These are phyloP conservation scores for Hypomecis atomaria DNA, from an alignment of 2,888 invertebrate species.

Conservation along the genomic window DNA sequence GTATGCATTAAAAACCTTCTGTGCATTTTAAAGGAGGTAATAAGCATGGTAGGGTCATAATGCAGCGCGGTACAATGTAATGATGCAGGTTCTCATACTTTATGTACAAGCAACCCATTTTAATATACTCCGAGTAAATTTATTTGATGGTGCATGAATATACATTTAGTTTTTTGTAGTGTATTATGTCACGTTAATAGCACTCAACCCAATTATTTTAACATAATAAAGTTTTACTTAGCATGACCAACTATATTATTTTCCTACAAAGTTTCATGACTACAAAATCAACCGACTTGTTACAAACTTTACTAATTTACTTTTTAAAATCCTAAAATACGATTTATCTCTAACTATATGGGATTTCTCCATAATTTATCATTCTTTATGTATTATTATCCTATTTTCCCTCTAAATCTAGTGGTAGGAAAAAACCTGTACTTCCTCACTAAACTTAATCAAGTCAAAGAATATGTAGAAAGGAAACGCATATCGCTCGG, in stretches of 20 bases:
- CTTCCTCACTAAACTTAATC: slow-evolving; percentile 15
- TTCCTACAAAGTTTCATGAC: no score
- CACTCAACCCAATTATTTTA: no score
- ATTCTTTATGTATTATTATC: neutral
- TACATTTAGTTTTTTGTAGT: no score
- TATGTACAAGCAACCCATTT: neutral
- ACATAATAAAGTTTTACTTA: no score
- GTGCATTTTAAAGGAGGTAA: slow-evolving; percentile 10
- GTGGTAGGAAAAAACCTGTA: neutral
- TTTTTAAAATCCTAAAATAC: no score
- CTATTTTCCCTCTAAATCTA: neutral
- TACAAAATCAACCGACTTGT: no score
- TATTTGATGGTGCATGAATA: neutral
- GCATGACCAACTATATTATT: no score
- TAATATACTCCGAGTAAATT: neutral
- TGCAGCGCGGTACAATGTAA: slow-evolving; percentile 6
- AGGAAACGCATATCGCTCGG: slow-evolving; percentile 25
- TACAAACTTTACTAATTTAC: no score
- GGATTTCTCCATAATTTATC: no score
- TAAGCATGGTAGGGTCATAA: slow-evolving; percentile 6
- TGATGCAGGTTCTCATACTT: slow-evolving; percentile 8
- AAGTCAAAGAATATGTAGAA: slow-evolving; percentile 25
- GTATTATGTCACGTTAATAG: no score
- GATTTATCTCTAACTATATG: no score
- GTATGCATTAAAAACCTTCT: slow-evolving; percentile 14